phyloP scores from a whole-genome alignment of 64 coral and sea anemone species.

The Montipora efflorescens region DNA sequence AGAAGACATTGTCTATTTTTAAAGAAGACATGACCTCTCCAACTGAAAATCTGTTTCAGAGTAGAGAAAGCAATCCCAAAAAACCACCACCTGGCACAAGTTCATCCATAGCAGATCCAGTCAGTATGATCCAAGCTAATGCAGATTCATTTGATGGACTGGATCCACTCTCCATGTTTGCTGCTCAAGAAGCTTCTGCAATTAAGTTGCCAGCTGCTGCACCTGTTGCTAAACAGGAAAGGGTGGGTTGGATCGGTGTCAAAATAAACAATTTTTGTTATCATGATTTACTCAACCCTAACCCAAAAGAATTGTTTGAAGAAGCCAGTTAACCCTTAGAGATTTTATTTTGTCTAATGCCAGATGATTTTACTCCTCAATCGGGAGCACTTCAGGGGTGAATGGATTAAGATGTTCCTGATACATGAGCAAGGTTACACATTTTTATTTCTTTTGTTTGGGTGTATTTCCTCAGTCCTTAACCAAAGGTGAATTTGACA shows the following conservation, averaged over 20 bases:
- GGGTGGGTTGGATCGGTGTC: slow-evolving; percentile 4
- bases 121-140: slow-evolving; percentile 43
- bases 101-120: slow-evolving; percentile 44
- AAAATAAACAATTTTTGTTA: background rate
- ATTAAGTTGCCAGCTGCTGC: slow-evolving; percentile 55
- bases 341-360: too few relatives aligned
- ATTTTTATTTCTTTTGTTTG: background rate
- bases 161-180: slow-evolving; percentile 97
- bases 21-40: too few relatives aligned
- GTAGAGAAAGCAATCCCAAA: slow-evolving; percentile 59
- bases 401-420: too few relatives aligned
- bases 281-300: too few relatives aligned
- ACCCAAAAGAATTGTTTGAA: too few relatives aligned
- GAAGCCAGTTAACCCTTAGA: too few relatives aligned
- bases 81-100: slow-evolving; percentile 1
- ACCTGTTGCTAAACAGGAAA: slow-evolving; percentile 42
- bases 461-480: slow-evolving; percentile 20
- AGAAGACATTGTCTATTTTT: too few relatives aligned
- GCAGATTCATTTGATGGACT: slow-evolving; percentile 79
- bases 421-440: too few relatives aligned
- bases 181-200: slow-evolving; percentile 70
- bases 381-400: too few relatives aligned
- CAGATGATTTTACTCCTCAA: too few relatives aligned
- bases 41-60: slow-evolving; percentile 17
- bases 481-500: slow-evolving; percentile 5